These are phyloP conservation scores for Leptinotarsa tumamoca DNA, from an alignment of 2,888 invertebrate species.

Conservation along the genomic window DNA sequence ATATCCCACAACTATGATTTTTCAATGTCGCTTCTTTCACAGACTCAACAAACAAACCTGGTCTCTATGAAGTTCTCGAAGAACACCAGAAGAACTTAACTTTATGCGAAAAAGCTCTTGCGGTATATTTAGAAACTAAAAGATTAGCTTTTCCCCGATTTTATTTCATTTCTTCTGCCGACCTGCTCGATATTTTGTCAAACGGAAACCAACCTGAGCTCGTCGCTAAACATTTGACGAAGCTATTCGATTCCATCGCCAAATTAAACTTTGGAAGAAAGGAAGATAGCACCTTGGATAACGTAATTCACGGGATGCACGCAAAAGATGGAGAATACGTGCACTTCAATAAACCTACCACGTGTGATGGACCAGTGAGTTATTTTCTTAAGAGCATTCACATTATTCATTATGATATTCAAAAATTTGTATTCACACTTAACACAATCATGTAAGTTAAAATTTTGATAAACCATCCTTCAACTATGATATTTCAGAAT, in stretches of 20 bases:
- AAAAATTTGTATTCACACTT: too few relatives aligned
- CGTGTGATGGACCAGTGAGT: slow-evolving; percentile 86
- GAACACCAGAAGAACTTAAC: slow-evolving; percentile 85
- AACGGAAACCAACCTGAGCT: slow-evolving; percentile 94
- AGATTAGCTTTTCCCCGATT: slow-evolving; percentile 94
- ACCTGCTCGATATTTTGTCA: slow-evolving; percentile 92
- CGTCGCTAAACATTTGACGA: slow-evolving; percentile 91
- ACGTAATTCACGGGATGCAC: slow-evolving; percentile 84
- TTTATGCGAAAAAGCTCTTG: slow-evolving; percentile 95
- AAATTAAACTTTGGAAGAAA: slow-evolving; percentile 81
- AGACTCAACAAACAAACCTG: slow-evolving; percentile 85
- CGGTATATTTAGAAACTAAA: slow-evolving; percentile 97
- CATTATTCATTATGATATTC: too few relatives aligned
- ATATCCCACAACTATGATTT: not conserved
- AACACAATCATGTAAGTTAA: too few relatives aligned
- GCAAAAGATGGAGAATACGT: slow-evolving; percentile 97
- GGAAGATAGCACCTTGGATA: slow-evolving; percentile 69
- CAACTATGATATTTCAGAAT: too few relatives aligned
- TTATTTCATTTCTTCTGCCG: slow-evolving; percentile 97
- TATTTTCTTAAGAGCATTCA: too few relatives aligned
- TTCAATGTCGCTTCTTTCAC: not conserved
- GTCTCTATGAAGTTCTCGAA: slow-evolving; percentile 84
- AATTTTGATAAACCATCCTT: too few relatives aligned
- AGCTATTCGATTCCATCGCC: slow-evolving; percentile 95
- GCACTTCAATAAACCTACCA: slow-evolving; percentile 81